Base-by-base conservation (phyloP, 2,888 invertebrate genomes). In the Agrochola macilenta region DNA sequence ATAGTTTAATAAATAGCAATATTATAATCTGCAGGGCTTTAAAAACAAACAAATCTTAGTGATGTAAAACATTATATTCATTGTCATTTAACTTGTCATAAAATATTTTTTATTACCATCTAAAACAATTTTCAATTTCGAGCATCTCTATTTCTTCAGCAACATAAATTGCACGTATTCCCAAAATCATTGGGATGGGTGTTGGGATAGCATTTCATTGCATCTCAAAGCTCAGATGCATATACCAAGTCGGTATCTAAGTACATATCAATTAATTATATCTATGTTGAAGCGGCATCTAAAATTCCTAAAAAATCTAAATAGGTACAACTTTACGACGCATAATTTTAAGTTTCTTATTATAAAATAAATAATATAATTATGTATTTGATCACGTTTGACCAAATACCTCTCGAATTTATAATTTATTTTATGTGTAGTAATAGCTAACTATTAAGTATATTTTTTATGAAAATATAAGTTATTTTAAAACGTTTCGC, bases 391-490 rank as follows among this genome's bases (percentile, higher is more conserved):
- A 77, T 74, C 58, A 82, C 54, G 57, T 74, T 74, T 72, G 80
- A 72, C 74, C 77, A 84, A 79, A 76, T 78, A 39, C 78, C 63
- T 74, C 52, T 78, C 85, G 87, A 87, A 85, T 87, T 85, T 87
- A 87, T 87, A 87, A 86, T 73, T 82, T 81, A 81, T 85, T 61
- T 2, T 70, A 69, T 77, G 75, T 79, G 49, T 60, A 78, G 83
- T 74, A 58, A 63, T 73, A 79, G 46, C 46, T 76, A 57, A 70
- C 49, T 70, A 58, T 26, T 68, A 81, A 73, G 69, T 66, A 73
- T 70, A 85, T 72, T 58, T 82, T 76, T 64, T 46, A 30, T 65
- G 30, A 49, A 73, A 58, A 63, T 63, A 65, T 69, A 69, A 74
- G 52, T 78, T 84, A 77, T 76, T 71, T 46, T 35, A 58, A 75